Evolutionary conservation across 2,113 vertebrate genomes (phyloP).

Genomic region (Okapia johnstoni): DNA sequence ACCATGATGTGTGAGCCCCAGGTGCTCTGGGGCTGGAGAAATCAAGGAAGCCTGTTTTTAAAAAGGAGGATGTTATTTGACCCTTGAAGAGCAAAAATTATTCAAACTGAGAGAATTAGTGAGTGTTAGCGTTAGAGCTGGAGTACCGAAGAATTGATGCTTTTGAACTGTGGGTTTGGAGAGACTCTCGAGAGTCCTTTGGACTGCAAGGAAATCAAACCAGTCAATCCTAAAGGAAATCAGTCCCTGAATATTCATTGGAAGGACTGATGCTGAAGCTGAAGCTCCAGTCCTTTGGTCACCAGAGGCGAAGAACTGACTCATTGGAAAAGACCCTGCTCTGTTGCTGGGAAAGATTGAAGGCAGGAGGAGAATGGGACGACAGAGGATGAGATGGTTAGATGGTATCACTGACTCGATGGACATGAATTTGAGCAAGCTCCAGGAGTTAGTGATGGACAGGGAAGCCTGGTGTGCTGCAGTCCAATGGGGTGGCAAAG

Average conservation of each 20-base stretch:
- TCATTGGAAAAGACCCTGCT: not conserved
- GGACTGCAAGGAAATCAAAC: not conserved
- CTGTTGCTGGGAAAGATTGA: not conserved
- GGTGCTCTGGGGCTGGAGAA: not conserved
- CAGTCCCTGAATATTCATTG: not conserved
- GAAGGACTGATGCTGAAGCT: not conserved
- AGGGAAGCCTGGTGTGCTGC: rapidly evolving
- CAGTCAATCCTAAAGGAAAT: not conserved
- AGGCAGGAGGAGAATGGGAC: not conserved
- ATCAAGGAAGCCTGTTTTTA: not conserved
- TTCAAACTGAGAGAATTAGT: not conserved
- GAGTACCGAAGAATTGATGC: not conserved
- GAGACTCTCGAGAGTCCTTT: not conserved
- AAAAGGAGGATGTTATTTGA: not conserved
- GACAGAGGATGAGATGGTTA: not conserved
- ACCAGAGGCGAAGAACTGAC: not conserved
- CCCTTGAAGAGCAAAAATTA: not conserved
- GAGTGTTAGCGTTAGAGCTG: not conserved
- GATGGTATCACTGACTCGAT: not conserved
- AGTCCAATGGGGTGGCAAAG: not conserved
- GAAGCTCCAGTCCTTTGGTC: not conserved
- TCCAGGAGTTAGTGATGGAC: not conserved
- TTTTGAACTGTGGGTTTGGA: not conserved
- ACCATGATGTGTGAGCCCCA: not conserved
- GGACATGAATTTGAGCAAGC: not conserved